Evolutionary conservation across 2,797 vertebrate genomes (phyloP), one percentile per base, ranked within the genome.

Genomic region (Gymnothorax reevesii): DNA sequence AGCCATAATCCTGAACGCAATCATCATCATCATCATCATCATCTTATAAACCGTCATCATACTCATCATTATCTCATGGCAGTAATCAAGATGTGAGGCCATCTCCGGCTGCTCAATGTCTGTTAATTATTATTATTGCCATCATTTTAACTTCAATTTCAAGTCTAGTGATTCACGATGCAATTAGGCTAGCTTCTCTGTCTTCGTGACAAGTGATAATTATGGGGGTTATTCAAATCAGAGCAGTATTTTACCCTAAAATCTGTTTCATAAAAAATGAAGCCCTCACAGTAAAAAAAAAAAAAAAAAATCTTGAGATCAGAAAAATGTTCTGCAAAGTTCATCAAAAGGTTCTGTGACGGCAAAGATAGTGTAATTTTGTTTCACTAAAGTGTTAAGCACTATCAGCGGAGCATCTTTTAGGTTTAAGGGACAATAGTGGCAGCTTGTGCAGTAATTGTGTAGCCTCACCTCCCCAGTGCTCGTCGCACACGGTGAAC

Each of bases 401-500:
- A 7, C 13, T 9, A 15, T 13, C 12, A 42, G 27, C 27, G 42
- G 42, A 85, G 55, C 22, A 27, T 71, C 2, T 33, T 52, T 17
- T 52, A 8, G 49, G 57, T 33, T 33, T 42, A 17, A 77, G 13
- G 15, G 17, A 20, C 22, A 20, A 64, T 64, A 17, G 69, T 12
- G 7, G 69, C 1, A 33, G 27, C 69, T 60, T 9, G 59, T 8
- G 57, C 57, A 59, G n/a, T 22, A 7, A 7, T 84, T 64, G 57
- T 12, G 8, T 49, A 27, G 25, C 91, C 96, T 96, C 89, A 99
- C 98, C 98, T 94, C 94, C 96, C 98, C 98, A 99, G 54, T 89
- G 97, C 88, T 99, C 98, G 85, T 99, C 98, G 69, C 98, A 99
- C 71, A 98, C 97, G 3, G 98, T 99, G 93, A 99, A 99, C 89